Evolutionary conservation across 1,140 invertebrate genomes (phyloP), one percentile per base, ranked within the genome.

Genomic region (Pteromalus puparum): DNA sequence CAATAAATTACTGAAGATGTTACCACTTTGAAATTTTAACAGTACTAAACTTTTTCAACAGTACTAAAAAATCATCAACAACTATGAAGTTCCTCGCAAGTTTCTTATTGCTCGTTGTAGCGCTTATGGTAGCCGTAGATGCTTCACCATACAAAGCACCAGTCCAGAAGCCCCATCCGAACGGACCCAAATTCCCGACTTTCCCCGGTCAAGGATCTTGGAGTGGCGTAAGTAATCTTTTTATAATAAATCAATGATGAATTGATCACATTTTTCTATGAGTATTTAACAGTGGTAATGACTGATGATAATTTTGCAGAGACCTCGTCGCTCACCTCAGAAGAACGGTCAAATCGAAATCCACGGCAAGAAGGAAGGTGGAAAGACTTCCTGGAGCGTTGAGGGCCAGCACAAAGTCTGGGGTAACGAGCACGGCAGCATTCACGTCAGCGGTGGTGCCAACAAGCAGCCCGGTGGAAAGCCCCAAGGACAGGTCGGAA

Each of bases 181-280:
- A 78, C 28, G n/a, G 18, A 53, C 61, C 12, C 26, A 21, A n/a
- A 78, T 48, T 86, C 26, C 86, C 86, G 3, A 82, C 65, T 77
- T 81, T 85, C 61, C 86, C 86, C 3, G 84, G 78, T 61, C 86
- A 83, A 12, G 81, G 73, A 15, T 67, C 84, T 15, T 24, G 67
- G n/a, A 38, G 15, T 48, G 7, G 7, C 4, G 67, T 53, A 53
- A 81, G 38, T 46, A 3, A 30, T 10, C 9, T 68, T 72, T 2
- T 10, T 75, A 21, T 4, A 38, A 21, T 4, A 38, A 15, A 26
- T 46, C 13, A n/a, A 2, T 0, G 2, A 1, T n/a, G n/a, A 2
- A 80, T 28, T 9, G 6, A 67, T 67, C 7, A 1, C 2, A 70
- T 26, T 24, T 72, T 15, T 4, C 28, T 30, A 24, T 72, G 7